These are phyloP conservation scores for Boleophthalmus pectinirostris DNA, from an alignment of 2,113 vertebrate genomes.

Conservation along the genomic window DNA sequence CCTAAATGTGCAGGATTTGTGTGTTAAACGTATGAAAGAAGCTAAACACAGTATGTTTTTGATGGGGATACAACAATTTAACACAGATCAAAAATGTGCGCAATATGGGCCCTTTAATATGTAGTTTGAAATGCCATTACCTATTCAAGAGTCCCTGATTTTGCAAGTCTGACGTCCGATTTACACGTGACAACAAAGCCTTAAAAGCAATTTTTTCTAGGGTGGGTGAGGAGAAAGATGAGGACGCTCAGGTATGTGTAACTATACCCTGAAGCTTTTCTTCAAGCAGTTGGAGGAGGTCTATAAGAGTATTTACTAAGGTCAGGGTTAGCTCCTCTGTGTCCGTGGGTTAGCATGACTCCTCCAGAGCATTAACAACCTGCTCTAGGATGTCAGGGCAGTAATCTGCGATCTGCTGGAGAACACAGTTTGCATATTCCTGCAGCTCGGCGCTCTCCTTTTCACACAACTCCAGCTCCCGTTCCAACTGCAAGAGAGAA, in stretches of 20 bases:
- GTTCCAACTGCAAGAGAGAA: conserved; percentile 79
- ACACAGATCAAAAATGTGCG: too few relatives aligned
- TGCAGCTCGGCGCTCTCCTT: conserved; percentile 91
- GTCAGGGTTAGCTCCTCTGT: conserved; percentile 8
- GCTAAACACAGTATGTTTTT: too few relatives aligned
- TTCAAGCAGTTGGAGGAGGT: conserved; percentile 43
- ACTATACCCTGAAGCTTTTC: conserved; percentile 19
- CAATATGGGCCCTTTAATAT: too few relatives aligned
- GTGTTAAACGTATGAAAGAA: too few relatives aligned
- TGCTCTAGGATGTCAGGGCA: conserved; percentile 99
- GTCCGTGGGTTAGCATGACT: conserved; percentile 83
- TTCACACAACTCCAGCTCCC: conserved; percentile 90
- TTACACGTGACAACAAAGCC: conserved; percentile 55
- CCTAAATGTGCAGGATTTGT: too few relatives aligned
- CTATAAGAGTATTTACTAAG: conserved; percentile 11
- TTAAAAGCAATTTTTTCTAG: conserved; percentile 19
- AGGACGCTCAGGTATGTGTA: conserved; percentile 17
- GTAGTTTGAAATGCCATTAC: too few relatives aligned
- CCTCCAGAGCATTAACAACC: conserved; percentile 96
- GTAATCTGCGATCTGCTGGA: conserved; percentile 98
- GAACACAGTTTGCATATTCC: conserved; percentile 94
- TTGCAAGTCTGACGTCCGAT: conserved; percentile 13
- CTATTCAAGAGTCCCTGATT: conserved; percentile 9
- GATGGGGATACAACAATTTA: too few relatives aligned
- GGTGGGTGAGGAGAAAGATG: conserved; percentile 26